phyloP scores from a whole-genome alignment of 2,888 invertebrate genomes.

The Drosophila ustulata region DNA sequence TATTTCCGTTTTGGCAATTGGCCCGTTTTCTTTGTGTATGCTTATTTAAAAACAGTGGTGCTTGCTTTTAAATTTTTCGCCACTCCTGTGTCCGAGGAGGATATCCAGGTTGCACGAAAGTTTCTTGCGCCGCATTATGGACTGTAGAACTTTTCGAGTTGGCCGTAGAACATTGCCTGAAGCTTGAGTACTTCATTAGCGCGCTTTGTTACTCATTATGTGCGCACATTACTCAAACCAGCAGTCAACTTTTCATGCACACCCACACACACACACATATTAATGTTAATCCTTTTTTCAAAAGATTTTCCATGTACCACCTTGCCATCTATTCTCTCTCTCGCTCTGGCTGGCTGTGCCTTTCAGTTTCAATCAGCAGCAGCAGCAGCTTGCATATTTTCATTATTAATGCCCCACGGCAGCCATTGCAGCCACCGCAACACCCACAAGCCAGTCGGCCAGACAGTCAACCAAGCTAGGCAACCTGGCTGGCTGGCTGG shows the following conservation, averaged over 20 bases:
- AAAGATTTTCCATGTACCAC: constrained; percentile 65
- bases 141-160: constrained; percentile 32
- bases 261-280: constrained; percentile 45
- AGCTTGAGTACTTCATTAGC: constrained; percentile 78
- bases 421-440: constrained; percentile 60
- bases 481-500: neutral
- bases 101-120: constrained; percentile 17
- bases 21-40: constrained; percentile 43
- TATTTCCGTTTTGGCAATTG: constrained; percentile 58
- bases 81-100: constrained; percentile 19
- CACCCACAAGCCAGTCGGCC: constrained; percentile 40
- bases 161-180: constrained; percentile 47
- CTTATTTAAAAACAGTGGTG: constrained; percentile 37
- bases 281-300: constrained; percentile 78
- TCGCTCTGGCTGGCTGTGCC: constrained; percentile 32
- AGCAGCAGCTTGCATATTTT: constrained; percentile 73
- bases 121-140: constrained; percentile 36
- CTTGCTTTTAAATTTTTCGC: constrained; percentile 22
- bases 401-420: constrained; percentile 77
- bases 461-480: constrained; percentile 1
- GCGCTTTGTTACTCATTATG: constrained; percentile 79
- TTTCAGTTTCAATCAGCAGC: constrained; percentile 75
- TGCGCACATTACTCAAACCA: constrained; percentile 76
- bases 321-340: neutral
- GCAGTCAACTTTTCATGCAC: constrained; percentile 63